phyloP scores from a whole-genome alignment of 2,113 vertebrate species.

The Ariopsis seemanni region DNA sequence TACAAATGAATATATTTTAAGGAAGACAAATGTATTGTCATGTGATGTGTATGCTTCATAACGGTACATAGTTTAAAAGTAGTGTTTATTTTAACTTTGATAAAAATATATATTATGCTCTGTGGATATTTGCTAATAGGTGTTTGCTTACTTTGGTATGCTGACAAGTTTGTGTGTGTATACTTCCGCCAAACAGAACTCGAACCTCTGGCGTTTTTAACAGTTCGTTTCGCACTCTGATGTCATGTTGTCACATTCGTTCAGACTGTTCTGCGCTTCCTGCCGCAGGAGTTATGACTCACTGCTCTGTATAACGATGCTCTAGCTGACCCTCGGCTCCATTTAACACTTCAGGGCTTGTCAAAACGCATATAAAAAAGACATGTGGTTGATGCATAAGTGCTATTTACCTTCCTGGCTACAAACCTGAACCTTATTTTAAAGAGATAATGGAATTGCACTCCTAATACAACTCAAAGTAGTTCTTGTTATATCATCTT shows the following conservation, averaged over 20 bases:
- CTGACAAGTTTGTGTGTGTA: constrained; percentile 6
- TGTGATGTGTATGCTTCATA: neutral
- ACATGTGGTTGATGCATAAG: constrained; percentile 8
- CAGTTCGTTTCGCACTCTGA: constrained; percentile 44
- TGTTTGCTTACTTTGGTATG: neutral
- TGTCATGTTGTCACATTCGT: constrained; percentile 41
- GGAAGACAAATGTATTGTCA: neutral
- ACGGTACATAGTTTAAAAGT: neutral
- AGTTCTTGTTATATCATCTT: neutral
- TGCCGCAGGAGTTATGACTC: constrained; percentile 35
- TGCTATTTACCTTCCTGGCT: constrained; percentile 10
- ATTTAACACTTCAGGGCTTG: constrained; percentile 30
- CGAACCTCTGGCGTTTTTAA: constrained; percentile 45
- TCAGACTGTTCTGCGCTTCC: constrained; percentile 35
- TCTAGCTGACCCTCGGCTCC: constrained; percentile 36
- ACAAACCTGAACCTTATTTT: constrained; percentile 17
- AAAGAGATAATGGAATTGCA: neutral
- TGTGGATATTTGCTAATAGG: neutral
- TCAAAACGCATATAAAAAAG: constrained; percentile 40
- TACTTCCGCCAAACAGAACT: constrained; percentile 29
- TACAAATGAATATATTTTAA: neutral
- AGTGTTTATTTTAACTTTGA: too few relatives aligned
- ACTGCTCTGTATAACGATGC: constrained; percentile 33
- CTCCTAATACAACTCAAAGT: neutral
- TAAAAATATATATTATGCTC: neutral